Evolutionary conservation across 35 echinoderm and acorn worm genomes (phyloP), one percentile per base, ranked within the genome.

Genomic region (Antedon bifida): DNA sequence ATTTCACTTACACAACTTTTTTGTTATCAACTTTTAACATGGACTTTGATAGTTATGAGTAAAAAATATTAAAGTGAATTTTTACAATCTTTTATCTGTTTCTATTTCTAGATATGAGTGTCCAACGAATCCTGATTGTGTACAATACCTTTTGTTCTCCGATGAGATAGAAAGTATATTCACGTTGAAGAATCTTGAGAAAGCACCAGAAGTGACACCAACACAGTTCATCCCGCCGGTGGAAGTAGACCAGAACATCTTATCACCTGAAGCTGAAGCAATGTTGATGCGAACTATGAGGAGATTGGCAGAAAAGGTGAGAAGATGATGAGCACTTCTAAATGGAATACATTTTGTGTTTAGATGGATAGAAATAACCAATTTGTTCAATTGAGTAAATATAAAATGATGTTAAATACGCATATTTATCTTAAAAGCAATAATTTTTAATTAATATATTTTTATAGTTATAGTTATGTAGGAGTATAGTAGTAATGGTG

Each of bases 131-230:
- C 82, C 91, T 33, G 75, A 85, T 17, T 99, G 90, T 73, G 91
- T 90, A 19, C 82, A 99, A 31, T 99, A 93, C 45, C 39, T 88
- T 26, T 23, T 19, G 21, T 99, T 99, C 77, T 89, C 77, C 77
- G 88, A 97, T 83, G 85, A 92, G 31, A 85, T 97, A 26, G 94
- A 97, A 74, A 92, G 94, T 73, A 92, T 97, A 56, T 97, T 97
- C 75, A 97, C 94, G 17, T 44, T 97, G 29, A 97, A 97, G 88
- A 89, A 97, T 38, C 85, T 97, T 19, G 94, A 97, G 85, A 97
- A 97, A 55, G 85, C 83, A 16, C 95, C 95, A 12, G 82, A 82
- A 33, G 83, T 99, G 17, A 99, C 91, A 11, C 90, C 95, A 2
- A 36, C 46, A 26, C 95, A 93, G 79, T 92, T 90, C 77, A 87